These are phyloP conservation scores for Anthonomus grandis DNA, from an alignment of 1,140 invertebrate genomes.

Conservation along the genomic window DNA sequence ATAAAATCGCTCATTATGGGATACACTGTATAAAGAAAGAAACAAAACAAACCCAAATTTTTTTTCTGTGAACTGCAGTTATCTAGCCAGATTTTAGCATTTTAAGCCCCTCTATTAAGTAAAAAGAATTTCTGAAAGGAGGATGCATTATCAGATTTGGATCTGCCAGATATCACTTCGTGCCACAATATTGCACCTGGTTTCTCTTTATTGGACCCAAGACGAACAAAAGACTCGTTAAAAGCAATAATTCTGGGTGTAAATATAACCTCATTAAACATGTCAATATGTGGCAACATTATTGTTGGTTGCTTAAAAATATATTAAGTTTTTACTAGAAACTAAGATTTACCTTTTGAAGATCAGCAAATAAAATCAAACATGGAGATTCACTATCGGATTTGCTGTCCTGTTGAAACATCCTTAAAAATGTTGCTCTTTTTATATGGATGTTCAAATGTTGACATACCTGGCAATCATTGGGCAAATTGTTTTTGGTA, in stretches of 20 bases:
- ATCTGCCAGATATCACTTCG: conserved; percentile 27
- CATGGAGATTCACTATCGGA: background rate
- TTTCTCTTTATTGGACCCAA: conserved; percentile 11
- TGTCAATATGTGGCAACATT: conserved; percentile 23
- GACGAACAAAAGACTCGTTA: conserved; percentile 24
- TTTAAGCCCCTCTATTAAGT: conserved; percentile 2
- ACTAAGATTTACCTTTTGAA: background rate
- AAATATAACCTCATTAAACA: conserved; percentile 30
- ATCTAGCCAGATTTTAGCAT: conserved; percentile 20
- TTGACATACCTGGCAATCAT: conserved; percentile 10
- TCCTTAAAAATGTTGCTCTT: background rate
- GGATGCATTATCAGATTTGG: conserved; percentile 29
- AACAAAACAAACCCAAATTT: conserved; percentile 18
- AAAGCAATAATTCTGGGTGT: conserved; percentile 20
- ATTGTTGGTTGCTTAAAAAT: conserved; percentile 12
- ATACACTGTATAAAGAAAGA: too few relatives aligned
- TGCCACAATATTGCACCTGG: conserved; percentile 25
- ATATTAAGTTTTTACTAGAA: background rate
- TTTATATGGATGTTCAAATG: background rate
- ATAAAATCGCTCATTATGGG: too few relatives aligned
- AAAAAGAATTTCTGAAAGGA: conserved; percentile 28
- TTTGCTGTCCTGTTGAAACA: background rate
- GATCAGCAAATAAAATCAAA: background rate
- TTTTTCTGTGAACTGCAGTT: conserved; percentile 25
- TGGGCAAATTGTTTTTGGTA: background rate